Base-by-base conservation (phyloP, 2,797 vertebrate genomes). In the Ambastaia sidthimunki region DNA sequence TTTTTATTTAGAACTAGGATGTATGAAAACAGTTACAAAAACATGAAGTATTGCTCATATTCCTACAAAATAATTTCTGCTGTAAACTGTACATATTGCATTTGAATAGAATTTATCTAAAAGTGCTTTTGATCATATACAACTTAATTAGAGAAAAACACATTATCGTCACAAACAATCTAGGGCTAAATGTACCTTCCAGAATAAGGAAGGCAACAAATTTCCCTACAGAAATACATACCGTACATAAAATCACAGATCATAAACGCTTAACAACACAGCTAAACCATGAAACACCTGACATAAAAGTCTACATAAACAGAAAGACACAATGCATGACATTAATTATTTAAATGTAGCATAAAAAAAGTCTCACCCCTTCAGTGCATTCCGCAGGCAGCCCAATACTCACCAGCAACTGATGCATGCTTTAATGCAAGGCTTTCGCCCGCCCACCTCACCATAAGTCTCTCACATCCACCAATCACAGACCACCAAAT, bases 391-490 rank as follows among this genome's bases (percentile, higher is more conserved):
- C 85, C 87, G 84, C 50, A 31, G 72, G 80, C 82, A 91, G 78
- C 88, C 88, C 83, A 82, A 86, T 86, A 85, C 88, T 86, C 82
- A 86, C 54, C 84, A 88, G 89, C 91, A 91, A 88, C 91, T 87
- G 91, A 84, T 34, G 80, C 92, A 89, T 92, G 91, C 90, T 93
- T 92, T 88, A 92, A 92, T 89, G 88, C 84, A 85, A 83, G 72
- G 72, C 80, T 80, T 83, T 82, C 78, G 67, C 89, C 89, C 87
- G 85, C 92, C 92, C 92, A 88, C 88, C 18, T 34, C 84, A 78
- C 84, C 90, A 88, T 81, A 89, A 89, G 80, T 78, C 67, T 79
- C 70, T 75, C 86, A 85, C 80, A 79, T 77, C 89, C 76, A 88
- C 93, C 93, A 94, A 94, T 94, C 90, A 85, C 74, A 89, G 78